Evolutionary conservation across 2,113 vertebrate species (phyloP), one percentile per base, ranked within the genome.

Genomic region (Xyrauchen texanus): DNA sequence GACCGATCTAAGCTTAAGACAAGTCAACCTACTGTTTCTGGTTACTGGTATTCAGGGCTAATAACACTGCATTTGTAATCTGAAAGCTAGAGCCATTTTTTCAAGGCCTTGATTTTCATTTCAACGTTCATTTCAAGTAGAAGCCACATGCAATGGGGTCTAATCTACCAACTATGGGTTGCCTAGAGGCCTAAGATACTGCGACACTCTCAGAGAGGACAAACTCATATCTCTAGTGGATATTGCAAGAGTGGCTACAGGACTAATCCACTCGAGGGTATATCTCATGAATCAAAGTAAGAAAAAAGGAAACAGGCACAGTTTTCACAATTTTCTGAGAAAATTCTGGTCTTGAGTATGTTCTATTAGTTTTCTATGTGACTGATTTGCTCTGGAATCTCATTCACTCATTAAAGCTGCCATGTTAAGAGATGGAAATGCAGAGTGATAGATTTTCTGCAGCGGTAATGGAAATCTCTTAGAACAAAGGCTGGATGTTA

Each of bases 371-470:
- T 61, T 69, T 42, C 45, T 46, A 60, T 74, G 42, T 60, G 71
- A 55, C 57, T n/a, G 73, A 46, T 64, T 76, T 8, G 16, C 46
- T 64, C 46, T 75, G 49, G 76, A 75, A 78, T 71, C 49, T 76
- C 63, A n/a, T 61, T 63, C 62, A 67, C 68, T 79, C 78, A 82
- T 87, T 83, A 81, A 69, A 49, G 21, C 62, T 60, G 72, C 58
- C 49, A 64, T 44, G 62, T 88, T 80, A 83, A 79, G 86, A 85
- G 77, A 87, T 16, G 44, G 82, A n/a, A 65, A 76, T 84, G 78
- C 82, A 58, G 47, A 64, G 57, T 76, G 55, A 66, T 65, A 52
- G 68, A 77, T 79, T 82, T 34, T 69, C 46, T 64, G 65, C 51
- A 55, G 47, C 46, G 61, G 75, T 85, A 88, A 86, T 85, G 70